Percentiles rank a stretch among this genome's conserved stretches.
Evolutionary conservation across 2,888 invertebrate species (phyloP).

Genomic region (Argynnis bischoffii): DNA sequence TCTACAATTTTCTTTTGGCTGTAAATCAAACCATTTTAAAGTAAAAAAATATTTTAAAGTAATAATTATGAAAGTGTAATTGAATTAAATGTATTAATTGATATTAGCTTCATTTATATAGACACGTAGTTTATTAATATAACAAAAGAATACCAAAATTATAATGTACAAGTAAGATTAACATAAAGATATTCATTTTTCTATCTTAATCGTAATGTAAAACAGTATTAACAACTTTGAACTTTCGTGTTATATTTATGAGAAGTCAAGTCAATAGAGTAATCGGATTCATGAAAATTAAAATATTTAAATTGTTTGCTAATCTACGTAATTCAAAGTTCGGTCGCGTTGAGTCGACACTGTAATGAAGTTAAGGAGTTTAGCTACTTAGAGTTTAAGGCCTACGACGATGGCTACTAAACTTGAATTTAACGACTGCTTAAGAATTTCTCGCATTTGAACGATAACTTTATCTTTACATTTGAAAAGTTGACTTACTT

Average conservation of each 20-base stretch:
- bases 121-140: no score
- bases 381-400: constrained; percentile 26
- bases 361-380: constrained; percentile 32
- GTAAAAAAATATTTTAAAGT: no score
- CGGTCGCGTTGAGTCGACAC: constrained; percentile 19
- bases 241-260: constrained; percentile 14
- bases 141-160: no score
- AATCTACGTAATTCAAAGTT: constrained; percentile 27
- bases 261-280: constrained; percentile 25
- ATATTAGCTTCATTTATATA: no score
- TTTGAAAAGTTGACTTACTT: constrained; percentile 7
- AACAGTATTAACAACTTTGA: constrained; percentile 11
- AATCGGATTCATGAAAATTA: constrained; percentile 25
- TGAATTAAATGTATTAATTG: no score
- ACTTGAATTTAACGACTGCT: constrained; percentile 30
- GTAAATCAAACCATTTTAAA: no score
- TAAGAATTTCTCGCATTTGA: constrained; percentile 21
- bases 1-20: no score
- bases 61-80: no score
- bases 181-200: no score
- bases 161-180: no score
- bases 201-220: neutral
- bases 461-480: constrained; percentile 12
- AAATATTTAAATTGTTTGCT: constrained; percentile 28
- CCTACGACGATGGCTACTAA: constrained; percentile 34